Conservation (phyloP, 2,113 vertebrate genomes). For the Oncorhynchus keta region DNA sequence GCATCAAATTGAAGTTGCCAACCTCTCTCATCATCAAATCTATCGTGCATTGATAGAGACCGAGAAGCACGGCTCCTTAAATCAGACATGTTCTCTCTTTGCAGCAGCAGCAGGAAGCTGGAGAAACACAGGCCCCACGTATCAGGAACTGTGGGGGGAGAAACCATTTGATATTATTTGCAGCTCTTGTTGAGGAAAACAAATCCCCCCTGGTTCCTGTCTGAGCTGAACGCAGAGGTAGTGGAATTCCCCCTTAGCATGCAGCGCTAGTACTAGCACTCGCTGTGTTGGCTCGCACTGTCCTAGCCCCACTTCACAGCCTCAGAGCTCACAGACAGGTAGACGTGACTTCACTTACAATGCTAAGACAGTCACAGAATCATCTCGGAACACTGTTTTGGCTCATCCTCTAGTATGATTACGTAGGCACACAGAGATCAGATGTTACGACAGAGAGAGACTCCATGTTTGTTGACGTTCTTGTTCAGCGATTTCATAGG, state of each 20-base stretch:
- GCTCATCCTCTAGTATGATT: conserved; percentile 2
- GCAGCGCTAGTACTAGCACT: conserved; percentile 24
- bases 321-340: conserved; percentile 44
- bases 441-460: background rate
- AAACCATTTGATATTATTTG: conserved; percentile 45
- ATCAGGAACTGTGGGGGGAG: conserved; percentile 30
- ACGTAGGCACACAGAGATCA: background rate
- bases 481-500: background rate
- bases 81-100: conserved; percentile 31
- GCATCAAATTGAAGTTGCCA: conserved; percentile 12
- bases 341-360: conserved; percentile 60
- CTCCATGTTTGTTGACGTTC: background rate
- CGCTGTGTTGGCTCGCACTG: conserved; percentile 30
- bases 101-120: conserved; percentile 51
- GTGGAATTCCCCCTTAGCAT: conserved; percentile 45
- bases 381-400: background rate
- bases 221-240: conserved; percentile 29
- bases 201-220: conserved; percentile 38
- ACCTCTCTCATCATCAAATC: conserved; percentile 20
- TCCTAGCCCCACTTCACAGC: conserved; percentile 50
- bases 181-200: conserved; percentile 46
- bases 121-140: conserved; percentile 38
- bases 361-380: conserved; percentile 10
- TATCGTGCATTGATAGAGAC: conserved; percentile 48
- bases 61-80: conserved; percentile 34